These are phyloP conservation scores for Mallotus villosus DNA, from an alignment of 2,797 vertebrate species.

Conservation along the genomic window DNA sequence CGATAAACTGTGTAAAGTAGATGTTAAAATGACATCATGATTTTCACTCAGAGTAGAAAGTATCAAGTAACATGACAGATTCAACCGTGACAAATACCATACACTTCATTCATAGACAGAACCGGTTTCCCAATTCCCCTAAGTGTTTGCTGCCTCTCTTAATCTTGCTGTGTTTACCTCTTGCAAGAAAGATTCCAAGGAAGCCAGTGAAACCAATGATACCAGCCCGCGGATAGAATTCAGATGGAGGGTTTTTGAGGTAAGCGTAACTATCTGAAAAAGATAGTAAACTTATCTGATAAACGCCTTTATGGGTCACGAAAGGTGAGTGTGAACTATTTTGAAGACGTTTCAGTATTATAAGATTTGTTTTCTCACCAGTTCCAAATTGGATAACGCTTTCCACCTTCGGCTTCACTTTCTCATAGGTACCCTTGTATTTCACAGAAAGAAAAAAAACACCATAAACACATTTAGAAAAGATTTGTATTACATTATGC, in stretches of 20 bases:
- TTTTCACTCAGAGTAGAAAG: too few species aligned
- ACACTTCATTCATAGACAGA: too few species aligned
- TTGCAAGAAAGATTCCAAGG: slow-evolving; percentile 85
- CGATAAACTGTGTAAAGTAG: neutral
- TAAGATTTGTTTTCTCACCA: slow-evolving; percentile 66
- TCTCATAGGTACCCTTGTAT: slow-evolving; percentile 69
- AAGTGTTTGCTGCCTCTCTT: neutral
- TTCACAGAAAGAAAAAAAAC: neutral
- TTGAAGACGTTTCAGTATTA: neutral
- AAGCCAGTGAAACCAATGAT: slow-evolving; percentile 88
- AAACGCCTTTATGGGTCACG: neutral
- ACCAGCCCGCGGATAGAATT: slow-evolving; percentile 91
- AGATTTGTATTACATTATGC: neutral
- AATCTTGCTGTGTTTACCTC: slow-evolving; percentile 65
- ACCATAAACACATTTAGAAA: neutral
- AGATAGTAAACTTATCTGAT: neutral
- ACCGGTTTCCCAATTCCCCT: too few species aligned
- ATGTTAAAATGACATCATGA: neutral
- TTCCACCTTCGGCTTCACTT: slow-evolving; percentile 80
- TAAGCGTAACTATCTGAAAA: slow-evolving; percentile 76
- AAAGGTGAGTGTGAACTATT: neutral
- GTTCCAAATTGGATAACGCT: slow-evolving; percentile 72
- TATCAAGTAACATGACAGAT: too few species aligned
- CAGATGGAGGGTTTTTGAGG: slow-evolving; percentile 84
- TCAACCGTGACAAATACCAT: too few species aligned